Percentiles rank a stretch among this genome's conserved stretches.
Conservation (phyloP, 2,888 invertebrate species). For the Brenthis ino region DNA sequence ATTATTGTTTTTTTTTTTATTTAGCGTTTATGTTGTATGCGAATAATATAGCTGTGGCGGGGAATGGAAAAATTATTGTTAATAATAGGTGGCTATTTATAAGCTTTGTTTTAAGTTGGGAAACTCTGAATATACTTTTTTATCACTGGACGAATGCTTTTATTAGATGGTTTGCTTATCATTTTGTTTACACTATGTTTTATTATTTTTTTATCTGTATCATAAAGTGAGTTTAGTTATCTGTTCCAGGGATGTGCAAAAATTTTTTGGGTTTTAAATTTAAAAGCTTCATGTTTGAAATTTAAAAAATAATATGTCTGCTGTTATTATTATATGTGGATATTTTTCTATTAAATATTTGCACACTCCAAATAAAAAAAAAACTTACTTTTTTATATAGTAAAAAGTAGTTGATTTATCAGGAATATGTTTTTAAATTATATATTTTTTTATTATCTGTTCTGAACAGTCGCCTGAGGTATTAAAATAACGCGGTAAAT, state of each 20-base stretch:
- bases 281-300: no score
- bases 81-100: slow-evolving; percentile 16
- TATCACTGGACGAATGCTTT: slow-evolving; percentile 19
- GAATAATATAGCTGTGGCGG: slow-evolving; percentile 8
- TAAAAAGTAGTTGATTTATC: no score
- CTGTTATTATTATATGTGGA: no score
- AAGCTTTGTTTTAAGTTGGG: slow-evolving; percentile 48
- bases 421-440: no score
- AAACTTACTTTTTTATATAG: no score
- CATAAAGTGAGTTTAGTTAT: neutral
- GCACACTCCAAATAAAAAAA: no score
- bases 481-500: no score
- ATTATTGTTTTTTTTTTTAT: slow-evolving; percentile 26
- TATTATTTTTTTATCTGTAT: neutral
- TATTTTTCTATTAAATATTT: no score
- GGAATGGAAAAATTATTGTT: slow-evolving; percentile 27
- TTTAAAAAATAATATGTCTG: no score
- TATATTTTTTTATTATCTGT: no score
- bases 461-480: no score
- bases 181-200: neutral
- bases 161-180: slow-evolving; percentile 7
- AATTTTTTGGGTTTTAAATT: no score
- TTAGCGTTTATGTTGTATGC: slow-evolving; percentile 18
- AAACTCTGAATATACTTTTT: slow-evolving; percentile 27
- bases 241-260: neutral